Base-by-base conservation (phyloP, 2,797 vertebrate species). In the Anabacerthia variegaticeps region DNA sequence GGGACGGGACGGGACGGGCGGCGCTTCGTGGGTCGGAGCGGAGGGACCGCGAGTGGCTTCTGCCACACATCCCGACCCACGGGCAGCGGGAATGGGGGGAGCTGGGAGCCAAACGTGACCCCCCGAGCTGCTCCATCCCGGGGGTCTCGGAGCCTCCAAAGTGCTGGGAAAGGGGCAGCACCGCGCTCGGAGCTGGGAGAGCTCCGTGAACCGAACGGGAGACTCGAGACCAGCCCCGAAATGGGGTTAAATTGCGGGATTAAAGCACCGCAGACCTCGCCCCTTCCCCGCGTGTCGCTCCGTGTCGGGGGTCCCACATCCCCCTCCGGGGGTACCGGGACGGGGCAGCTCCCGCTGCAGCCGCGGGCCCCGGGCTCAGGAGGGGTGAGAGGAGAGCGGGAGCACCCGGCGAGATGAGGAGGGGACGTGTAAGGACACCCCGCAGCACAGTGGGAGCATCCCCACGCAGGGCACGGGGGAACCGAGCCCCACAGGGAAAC, bases 391-490 rank as follows among this genome's bases (percentile, higher is more conserved):
- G 0, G 32, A 16, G 56, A 28, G 12, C 30, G 14, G 74, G 39
- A 58, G 15, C 28, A 37, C 54, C 56, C n/a, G 5, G 2, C 1
- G 17, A 51, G 66, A 56, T 2, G 8, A 54, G 59, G 27, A 3
- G 48, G 12, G 36, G 36, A 10, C 15, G 59, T 21, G 59, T 15
- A 14, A 30, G 37, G 59, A 63, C 37, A 43, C 10, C 61, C 28
- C 61, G 3, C 30, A 13, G 89, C 34, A 12, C 6, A 46, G 21
- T 0, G 1, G 54, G 32, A 72, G 6, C 59, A 59, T 67, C 77
- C 61, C 19, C 54, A 2, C 4, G 0, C 49, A 4, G 23, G 0
- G 13, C 37, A 2, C 12, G 1, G 3, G 18, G 12, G 4, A 26
- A n/a, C 48, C 5, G 4, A 39, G 30, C 34, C 3, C 41, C 67